Base-by-base conservation (phyloP, 92 coral and sea anemone genomes). In the Epizoanthus ramosus region DNA sequence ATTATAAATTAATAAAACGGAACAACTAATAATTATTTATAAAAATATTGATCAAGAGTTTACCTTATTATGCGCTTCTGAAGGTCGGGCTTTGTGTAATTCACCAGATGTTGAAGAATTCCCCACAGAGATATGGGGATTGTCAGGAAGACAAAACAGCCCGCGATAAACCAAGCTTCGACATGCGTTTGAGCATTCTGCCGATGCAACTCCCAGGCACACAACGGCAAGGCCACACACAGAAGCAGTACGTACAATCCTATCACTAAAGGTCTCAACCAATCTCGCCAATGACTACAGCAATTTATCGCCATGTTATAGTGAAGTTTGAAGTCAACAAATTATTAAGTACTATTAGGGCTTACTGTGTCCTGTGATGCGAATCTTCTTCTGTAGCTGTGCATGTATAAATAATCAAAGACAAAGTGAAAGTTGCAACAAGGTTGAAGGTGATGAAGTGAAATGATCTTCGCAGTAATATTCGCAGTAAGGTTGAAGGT, bases 131-230 rank as follows among this genome's bases (percentile, higher is more conserved):
- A 91, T 67, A 94, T 90, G 9, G 97, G 97, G 13, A 94, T 87
- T 18, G 98, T 94, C 81, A 94, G 74, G 74, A 94, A 94, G 19
- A 94, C 98, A 70, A 94, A 94, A 73, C 93, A 85, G 59, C 94
- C 98, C 37, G 92, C 98, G 41, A 92, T 87, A 75, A 94, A 94
- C 98, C 98, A 94, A 31, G 98, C 98, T 66, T 92, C 86, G 56
- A 93, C 95, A 63, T 94, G 98, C 65, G 97, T 86, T 45, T 90
- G 77, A 23, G 97, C 97, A 15, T 88, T 87, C 73, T 86, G 86
- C 73, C 89, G 89, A 87, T 94, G 97, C 67, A 94, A 68, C 84
- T 94, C 98, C 98, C 98, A 94, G 14, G 86, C 90, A 33, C 92
- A 90, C 7, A 94, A 87, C 3, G 98, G 98, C 35, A 94, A 89